Percentiles rank a stretch among this genome's conserved stretches.
These are phyloP conservation scores for Baccha elongata DNA, from an alignment of 2,888 invertebrate species.

Conservation along the genomic window DNA sequence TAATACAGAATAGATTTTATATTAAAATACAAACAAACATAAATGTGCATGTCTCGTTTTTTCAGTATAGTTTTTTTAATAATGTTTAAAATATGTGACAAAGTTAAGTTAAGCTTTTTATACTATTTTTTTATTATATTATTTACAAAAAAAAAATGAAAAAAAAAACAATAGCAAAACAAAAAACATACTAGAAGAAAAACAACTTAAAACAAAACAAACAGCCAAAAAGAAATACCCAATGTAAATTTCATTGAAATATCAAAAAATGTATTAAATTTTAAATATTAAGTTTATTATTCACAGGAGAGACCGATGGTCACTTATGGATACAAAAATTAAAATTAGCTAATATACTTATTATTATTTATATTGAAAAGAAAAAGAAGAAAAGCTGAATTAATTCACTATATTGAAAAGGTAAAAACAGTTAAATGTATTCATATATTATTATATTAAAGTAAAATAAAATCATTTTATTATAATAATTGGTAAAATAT, in stretches of 20 bases:
- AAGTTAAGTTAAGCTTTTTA: constrained; percentile 69
- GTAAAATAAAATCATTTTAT: constrained; percentile 73
- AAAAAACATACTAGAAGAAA: constrained; percentile 28
- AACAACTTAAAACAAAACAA: constrained; percentile 16
- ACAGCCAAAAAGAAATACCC: constrained; percentile 61
- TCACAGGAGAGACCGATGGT: constrained; percentile 21
- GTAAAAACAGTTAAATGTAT: constrained; percentile 63
- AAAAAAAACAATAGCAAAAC: constrained; percentile 34
- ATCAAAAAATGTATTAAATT: constrained; percentile 64
- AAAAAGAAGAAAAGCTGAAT: constrained; percentile 57
- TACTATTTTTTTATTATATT: constrained; percentile 59
- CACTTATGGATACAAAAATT: constrained; percentile 41
- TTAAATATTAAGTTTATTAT: constrained; percentile 69
- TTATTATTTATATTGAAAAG: constrained; percentile 69
- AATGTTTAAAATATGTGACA: constrained; percentile 51
- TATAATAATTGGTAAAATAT: constrained; percentile 66
- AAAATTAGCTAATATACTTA: constrained; percentile 71
- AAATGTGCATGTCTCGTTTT: constrained; percentile 66
- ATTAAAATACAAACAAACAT: constrained; percentile 57
- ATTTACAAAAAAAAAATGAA: constrained; percentile 25
- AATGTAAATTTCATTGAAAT: constrained; percentile 70
- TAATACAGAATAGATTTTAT: constrained; percentile 69
- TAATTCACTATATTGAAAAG: constrained; percentile 65
- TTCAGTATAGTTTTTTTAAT: constrained; percentile 39
- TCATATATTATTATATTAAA: constrained; percentile 69